Evolutionary conservation across 1,140 invertebrate species (phyloP).

Genomic region (Drosophila punjabiensis): DNA sequence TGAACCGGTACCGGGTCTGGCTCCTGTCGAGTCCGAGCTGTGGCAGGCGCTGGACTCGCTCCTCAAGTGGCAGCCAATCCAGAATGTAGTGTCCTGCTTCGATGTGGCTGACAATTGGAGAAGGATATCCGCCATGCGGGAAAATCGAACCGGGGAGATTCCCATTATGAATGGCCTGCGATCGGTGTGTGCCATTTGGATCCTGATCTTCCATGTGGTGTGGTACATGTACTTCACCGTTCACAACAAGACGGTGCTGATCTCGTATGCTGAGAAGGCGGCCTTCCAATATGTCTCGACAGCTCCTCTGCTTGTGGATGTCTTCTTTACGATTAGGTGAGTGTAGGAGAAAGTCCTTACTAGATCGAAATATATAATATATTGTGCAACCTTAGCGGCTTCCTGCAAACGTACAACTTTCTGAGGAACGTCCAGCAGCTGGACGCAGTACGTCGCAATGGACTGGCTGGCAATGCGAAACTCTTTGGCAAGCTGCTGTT

Average conservation of each 20-base stretch:
- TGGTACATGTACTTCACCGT: constrained; percentile 85
- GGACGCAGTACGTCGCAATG: constrained; percentile 68
- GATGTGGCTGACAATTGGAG: constrained; percentile 70
- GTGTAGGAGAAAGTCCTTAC: not conserved
- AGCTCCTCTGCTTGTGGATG: constrained; percentile 79
- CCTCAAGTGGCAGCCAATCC: constrained; percentile 54
- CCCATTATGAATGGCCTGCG: constrained; percentile 82
- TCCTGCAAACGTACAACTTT: constrained; percentile 83
- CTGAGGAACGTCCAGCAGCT: constrained; percentile 72
- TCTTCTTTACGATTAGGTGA: constrained; percentile 84
- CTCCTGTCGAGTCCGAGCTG: constrained; percentile 68
- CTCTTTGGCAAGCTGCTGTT: constrained; percentile 77
- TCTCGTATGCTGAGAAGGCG: constrained; percentile 72
- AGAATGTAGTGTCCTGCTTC: constrained; percentile 75
- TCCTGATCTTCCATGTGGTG: constrained; percentile 77
- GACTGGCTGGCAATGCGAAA: constrained; percentile 58
- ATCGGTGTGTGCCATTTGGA: constrained; percentile 78
- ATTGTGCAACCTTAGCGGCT: constrained; percentile 59
- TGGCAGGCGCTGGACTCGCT: constrained; percentile 53
- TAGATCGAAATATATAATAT: not conserved
- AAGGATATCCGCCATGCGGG: constrained; percentile 48
- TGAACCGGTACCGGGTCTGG: constrained; percentile 36
- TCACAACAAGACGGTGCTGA: constrained; percentile 73
- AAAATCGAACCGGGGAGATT: constrained; percentile 58
- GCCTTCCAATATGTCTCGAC: constrained; percentile 78